Base-by-base conservation (phyloP, 2,888 invertebrate genomes). In the Ganaspis brasiliensis region DNA sequence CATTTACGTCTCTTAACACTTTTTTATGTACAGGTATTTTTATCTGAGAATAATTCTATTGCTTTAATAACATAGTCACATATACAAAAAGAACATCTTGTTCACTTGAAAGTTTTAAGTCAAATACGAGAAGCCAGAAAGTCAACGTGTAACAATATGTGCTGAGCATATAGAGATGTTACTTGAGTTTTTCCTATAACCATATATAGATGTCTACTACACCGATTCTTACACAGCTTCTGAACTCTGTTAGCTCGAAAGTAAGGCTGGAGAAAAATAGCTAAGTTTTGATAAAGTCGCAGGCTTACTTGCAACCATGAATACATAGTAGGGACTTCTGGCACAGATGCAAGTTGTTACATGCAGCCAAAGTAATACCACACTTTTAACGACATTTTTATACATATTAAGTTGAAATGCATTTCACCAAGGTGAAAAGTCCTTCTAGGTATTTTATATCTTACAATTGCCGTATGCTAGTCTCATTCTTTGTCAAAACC, bases 221-320 rank as follows among this genome's bases (percentile, higher is more conserved):
- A 63, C 63, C 37, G 63, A 63, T 63, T 63, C 63, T 63, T 63
- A 40, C 40, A 63, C 40, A 21, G 63, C 37, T 40, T 63, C 63
- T 37, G 40, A 63, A 63, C 63, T 40, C 40, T 63, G 21, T 40
- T 63, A 63, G 40, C 37, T 63, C 6, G 40, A 63, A 63, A 40
- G 63, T 63, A 63, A 63, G 40, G 40, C 63, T 24, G n/a, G 63
- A 78, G 83, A 85, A 83, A 83, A 84, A 86, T 86, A 82, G 80
- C 80, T 81, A 86, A 86, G 77, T 86, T 86, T 86, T 83, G 85
- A 87, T 86, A 87, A 85, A 85, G 85, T 85, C 82, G 78, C 79
- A 75, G 67, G 78, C 72, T 78, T 79, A 79, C 79, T 81, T 78
- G 76, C 82, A 82, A 75, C 84, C 79, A 85, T 83, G 86, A 86